phyloP scores from a whole-genome alignment of 2,888 invertebrate species.

The Tupiocoris notatus region DNA sequence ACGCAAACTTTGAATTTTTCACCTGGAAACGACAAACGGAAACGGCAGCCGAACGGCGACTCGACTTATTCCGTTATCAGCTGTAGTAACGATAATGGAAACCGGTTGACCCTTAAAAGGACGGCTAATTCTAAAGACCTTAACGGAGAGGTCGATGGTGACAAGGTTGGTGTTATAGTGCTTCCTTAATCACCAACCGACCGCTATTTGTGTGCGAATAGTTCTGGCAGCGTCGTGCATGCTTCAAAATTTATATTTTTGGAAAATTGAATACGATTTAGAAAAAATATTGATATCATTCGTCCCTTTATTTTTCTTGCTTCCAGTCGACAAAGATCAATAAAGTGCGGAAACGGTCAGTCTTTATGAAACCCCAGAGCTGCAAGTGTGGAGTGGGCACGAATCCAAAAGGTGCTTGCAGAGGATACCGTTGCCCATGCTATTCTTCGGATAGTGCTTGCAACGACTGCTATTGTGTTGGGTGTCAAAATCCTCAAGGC shows the following conservation, averaged over 20 bases:
- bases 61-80: constrained; percentile 43
- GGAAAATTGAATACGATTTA: too few relatives aligned
- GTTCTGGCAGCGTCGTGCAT: too few relatives aligned
- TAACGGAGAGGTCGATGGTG: constrained; percentile 27
- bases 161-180: constrained; percentile 33
- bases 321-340: constrained; percentile 42
- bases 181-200: too few relatives aligned
- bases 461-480: constrained; percentile 85
- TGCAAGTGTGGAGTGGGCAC: constrained; percentile 52
- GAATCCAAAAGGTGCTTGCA: constrained; percentile 87
- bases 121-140: constrained; percentile 37
- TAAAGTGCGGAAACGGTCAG: constrained; percentile 45
- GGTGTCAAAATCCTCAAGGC: constrained; percentile 77
- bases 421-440: constrained; percentile 91
- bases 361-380: constrained; percentile 39
- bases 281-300: too few relatives aligned
- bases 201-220: too few relatives aligned
- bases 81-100: constrained; percentile 40
- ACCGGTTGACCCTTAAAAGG: constrained; percentile 46
- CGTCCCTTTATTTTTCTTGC: too few relatives aligned
- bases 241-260: too few relatives aligned
- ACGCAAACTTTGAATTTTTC: constrained; percentile 43
- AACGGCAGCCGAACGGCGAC: constrained; percentile 23
- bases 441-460: constrained; percentile 89
- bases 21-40: constrained; percentile 1